Evolutionary conservation across 2,797 vertebrate genomes (phyloP).

Genomic region (Lepus oiostolus): DNA sequence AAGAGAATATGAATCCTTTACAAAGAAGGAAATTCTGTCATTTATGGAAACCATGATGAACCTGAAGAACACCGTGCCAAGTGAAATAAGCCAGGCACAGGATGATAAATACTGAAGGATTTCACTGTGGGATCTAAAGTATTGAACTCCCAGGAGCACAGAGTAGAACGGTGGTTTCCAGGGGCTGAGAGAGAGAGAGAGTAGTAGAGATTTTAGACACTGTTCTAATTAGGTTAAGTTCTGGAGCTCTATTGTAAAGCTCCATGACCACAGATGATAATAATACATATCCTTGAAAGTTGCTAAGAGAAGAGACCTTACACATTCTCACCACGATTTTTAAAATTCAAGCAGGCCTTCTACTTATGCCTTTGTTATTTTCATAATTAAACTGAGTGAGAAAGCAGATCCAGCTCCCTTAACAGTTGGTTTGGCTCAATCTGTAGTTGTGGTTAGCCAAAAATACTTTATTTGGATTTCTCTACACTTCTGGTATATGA

Average conservation of each 20-base stretch:
- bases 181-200: neutral
- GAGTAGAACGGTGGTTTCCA: neutral
- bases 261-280: neutral
- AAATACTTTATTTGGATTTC: slow-evolving; percentile 29
- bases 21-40: neutral
- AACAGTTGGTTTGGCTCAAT: slow-evolving; percentile 19
- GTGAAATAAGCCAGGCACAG: neutral
- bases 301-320: neutral
- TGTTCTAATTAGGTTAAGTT: neutral
- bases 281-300: neutral
- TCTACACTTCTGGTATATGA: neutral
- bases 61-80: neutral
- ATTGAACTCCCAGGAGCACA: neutral
- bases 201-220: too few species aligned
- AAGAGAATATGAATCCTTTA: neutral
- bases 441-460: neutral
- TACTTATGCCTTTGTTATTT: neutral
- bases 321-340: neutral
- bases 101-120: neutral
- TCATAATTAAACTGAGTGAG: slow-evolving; percentile 22
- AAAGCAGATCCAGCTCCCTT: neutral
- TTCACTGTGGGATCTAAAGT: neutral
- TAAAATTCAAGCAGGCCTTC: neutral
- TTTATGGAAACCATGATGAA: neutral
- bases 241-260: neutral